phyloP scores from a whole-genome alignment of 2,888 invertebrate species.

The Panopea generosa region DNA sequence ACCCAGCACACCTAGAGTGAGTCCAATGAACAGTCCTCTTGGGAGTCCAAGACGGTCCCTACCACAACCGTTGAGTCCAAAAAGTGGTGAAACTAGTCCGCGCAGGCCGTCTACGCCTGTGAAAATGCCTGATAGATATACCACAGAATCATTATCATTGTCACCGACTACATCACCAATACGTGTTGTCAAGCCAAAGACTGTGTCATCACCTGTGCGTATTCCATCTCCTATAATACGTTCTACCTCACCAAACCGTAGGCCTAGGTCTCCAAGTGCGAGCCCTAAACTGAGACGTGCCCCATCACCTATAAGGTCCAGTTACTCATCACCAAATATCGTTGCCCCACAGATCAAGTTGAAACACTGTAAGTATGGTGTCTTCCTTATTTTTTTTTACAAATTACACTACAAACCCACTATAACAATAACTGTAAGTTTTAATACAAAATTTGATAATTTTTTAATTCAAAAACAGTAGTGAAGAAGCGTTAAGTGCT shows the following conservation, averaged over 20 bases:
- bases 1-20: constrained; percentile 75
- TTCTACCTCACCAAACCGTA: constrained; percentile 68
- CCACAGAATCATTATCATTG: constrained; percentile 66
- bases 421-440: too few species aligned
- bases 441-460: too few species aligned
- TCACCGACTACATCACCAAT: constrained; percentile 80
- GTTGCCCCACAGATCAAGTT: constrained; percentile 80
- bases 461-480: too few species aligned
- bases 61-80: constrained; percentile 63
- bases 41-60: constrained; percentile 77
- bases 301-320: constrained; percentile 84
- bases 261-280: constrained; percentile 75
- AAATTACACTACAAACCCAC: too few species aligned
- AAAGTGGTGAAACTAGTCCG: constrained; percentile 72
- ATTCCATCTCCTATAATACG: constrained; percentile 72
- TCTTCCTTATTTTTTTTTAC: constrained; percentile 4
- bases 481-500: too few species aligned
- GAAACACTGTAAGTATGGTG: constrained; percentile 76
- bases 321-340: constrained; percentile 84
- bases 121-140: constrained; percentile 68
- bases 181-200: constrained; percentile 68
- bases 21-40: constrained; percentile 80
- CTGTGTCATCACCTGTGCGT: constrained; percentile 72
- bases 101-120: constrained; percentile 73
- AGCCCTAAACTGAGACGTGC: constrained; percentile 82